Percentiles rank a stretch among this genome's conserved stretches.
Conservation (phyloP, 2,113 vertebrate genomes). For the Atrichornis clamosus region DNA sequence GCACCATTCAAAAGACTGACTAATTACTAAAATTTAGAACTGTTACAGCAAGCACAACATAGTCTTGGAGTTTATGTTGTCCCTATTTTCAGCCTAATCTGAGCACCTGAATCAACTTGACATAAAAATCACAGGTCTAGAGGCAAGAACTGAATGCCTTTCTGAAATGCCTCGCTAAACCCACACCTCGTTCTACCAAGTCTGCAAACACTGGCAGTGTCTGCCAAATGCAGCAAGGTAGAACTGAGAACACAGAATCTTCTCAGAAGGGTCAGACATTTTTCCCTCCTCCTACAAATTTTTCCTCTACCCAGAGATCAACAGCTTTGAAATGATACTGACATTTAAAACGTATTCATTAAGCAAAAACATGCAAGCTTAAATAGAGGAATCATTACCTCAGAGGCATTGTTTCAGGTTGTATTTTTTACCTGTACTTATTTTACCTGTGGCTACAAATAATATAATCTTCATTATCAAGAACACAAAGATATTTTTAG, state of each 20-base stretch:
- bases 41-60: slow-evolving; percentile 51
- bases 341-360: neutral
- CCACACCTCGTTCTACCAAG: neutral
- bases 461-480: neutral
- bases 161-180: neutral
- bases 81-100: neutral
- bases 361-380: neutral
- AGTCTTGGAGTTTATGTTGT: neutral
- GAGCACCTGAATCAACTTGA: neutral
- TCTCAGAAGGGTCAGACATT: neutral
- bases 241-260: neutral
- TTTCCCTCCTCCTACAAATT: neutral
- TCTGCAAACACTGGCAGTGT: neutral
- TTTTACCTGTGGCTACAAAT: neutral
- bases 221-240: neutral
- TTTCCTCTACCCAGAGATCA: neutral
- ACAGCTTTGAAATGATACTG: neutral
- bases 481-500: neutral
- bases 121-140: neutral
- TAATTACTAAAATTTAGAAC: slow-evolving; percentile 65
- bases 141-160: neutral
- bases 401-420: neutral
- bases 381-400: neutral
- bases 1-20: slow-evolving; percentile 27
- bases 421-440: neutral